Evolutionary conservation across 2,113 vertebrate genomes (phyloP).

Genomic region (Chrysemys picta): DNA sequence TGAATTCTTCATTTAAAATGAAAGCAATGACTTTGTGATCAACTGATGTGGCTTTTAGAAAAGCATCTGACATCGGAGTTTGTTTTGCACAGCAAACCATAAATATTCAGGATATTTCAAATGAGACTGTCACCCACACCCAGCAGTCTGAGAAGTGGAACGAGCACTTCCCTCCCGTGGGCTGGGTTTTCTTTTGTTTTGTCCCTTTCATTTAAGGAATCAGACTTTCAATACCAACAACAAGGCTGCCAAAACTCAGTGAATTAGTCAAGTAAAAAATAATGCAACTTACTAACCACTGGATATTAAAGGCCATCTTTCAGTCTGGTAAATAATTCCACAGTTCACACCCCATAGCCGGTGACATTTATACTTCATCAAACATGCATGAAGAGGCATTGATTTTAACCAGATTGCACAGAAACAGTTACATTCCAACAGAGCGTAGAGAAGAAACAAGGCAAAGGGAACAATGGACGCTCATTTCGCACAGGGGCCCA

Average conservation of each 20-base stretch:
- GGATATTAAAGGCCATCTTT: neutral
- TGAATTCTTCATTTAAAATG: neutral
- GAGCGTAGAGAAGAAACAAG: neutral
- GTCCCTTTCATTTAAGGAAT: neutral
- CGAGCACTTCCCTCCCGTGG: neutral
- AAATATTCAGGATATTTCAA: neutral
- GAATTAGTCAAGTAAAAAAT: neutral
- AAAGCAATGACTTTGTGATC: neutral
- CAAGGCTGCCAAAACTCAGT: neutral
- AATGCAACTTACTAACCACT: neutral
- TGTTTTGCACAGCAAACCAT: neutral
- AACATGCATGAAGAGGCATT: neutral
- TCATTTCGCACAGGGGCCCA: rapidly evolving
- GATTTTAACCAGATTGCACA: neutral
- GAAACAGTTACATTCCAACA: neutral
- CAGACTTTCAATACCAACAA: neutral
- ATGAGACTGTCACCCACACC: neutral
- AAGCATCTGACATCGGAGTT: neutral
- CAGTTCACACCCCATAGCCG: neutral
- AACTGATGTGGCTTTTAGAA: neutral
- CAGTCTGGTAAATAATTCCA: neutral
- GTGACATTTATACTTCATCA: neutral
- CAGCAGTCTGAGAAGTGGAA: neutral
- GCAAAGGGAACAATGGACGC: neutral
- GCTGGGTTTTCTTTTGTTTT: neutral